Evolutionary conservation across 2,113 vertebrate genomes (phyloP).

Genomic region (Cyanoramphus novaezelandiae): DNA sequence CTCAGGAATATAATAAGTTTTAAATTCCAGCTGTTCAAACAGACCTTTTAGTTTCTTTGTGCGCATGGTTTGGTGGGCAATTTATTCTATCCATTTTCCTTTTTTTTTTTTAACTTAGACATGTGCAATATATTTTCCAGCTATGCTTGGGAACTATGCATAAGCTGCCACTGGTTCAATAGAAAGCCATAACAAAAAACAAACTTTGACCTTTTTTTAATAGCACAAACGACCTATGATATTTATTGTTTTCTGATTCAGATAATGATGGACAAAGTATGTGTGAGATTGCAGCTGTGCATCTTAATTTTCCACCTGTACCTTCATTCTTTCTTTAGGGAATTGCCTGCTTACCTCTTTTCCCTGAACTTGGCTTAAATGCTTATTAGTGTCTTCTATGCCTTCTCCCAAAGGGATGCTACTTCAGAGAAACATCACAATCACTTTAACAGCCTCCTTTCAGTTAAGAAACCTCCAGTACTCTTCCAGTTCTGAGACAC

Average conservation of each 20-base stretch:
- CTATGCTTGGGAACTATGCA: background rate
- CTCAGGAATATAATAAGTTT: slow-evolving; percentile 19
- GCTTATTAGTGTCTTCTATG: background rate
- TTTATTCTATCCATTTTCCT: slow-evolving; percentile 28
- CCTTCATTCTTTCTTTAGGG: background rate
- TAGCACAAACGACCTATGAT: background rate
- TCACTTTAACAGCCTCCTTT: background rate
- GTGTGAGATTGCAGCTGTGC: background rate
- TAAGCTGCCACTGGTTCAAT: background rate
- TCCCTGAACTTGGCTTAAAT: background rate
- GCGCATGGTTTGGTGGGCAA: background rate
- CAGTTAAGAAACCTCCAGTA: background rate
- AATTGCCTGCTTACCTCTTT: background rate
- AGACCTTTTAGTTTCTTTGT: slow-evolving; percentile 24
- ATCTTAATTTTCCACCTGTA: background rate
- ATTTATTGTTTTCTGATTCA: background rate
- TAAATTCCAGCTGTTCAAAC: slow-evolving; percentile 64
- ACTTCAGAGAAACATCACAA: background rate
- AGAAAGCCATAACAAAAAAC: background rate
- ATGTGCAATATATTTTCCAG: slow-evolving; percentile 38
- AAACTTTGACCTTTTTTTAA: background rate
- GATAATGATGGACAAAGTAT: background rate
- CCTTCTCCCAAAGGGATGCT: background rate
- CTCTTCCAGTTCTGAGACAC: background rate
- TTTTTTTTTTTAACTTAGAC: background rate